Evolutionary conservation across 2,797 vertebrate genomes (phyloP).

Genomic region (Karalla daura): DNA sequence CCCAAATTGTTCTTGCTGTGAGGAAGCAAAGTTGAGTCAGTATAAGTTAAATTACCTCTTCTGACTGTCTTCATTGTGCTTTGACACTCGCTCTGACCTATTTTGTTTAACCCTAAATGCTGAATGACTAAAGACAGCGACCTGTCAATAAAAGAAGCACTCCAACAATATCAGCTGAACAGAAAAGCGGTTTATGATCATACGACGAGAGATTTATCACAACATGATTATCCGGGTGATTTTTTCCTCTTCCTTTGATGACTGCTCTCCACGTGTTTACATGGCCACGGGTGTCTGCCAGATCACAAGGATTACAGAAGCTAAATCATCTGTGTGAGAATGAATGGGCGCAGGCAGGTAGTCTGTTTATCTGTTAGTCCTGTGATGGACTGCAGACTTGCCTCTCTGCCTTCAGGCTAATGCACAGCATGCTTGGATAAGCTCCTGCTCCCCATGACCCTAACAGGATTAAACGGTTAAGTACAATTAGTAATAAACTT

Average conservation of each 20-base stretch:
- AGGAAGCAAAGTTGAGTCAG: too few relatives aligned
- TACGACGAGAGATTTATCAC: background rate
- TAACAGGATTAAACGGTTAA: conserved; percentile 53
- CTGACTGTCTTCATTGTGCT: background rate
- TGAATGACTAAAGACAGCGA: too few relatives aligned
- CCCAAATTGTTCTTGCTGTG: too few relatives aligned
- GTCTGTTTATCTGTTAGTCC: conserved; percentile 23
- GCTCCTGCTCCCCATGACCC: conserved; percentile 34
- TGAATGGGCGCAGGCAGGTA: conserved; percentile 6
- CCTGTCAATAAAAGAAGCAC: background rate
- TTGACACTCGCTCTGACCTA: background rate
- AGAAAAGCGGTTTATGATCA: background rate
- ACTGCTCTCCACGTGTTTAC: background rate
- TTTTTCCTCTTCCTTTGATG: background rate
- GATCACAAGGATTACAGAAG: conserved; percentile 13
- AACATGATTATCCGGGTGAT: background rate
- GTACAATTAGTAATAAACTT: conserved; percentile 64
- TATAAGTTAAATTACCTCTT: background rate
- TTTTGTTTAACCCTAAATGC: too few relatives aligned
- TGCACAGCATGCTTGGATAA: conserved; percentile 35
- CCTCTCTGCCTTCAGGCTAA: conserved; percentile 31
- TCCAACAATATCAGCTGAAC: background rate
- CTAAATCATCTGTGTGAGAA: background rate
- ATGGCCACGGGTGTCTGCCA: background rate
- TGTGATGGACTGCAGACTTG: conserved; percentile 36